Evolutionary conservation across 2,113 vertebrate genomes (phyloP).

Genomic region (Halcyon senegalensis): DNA sequence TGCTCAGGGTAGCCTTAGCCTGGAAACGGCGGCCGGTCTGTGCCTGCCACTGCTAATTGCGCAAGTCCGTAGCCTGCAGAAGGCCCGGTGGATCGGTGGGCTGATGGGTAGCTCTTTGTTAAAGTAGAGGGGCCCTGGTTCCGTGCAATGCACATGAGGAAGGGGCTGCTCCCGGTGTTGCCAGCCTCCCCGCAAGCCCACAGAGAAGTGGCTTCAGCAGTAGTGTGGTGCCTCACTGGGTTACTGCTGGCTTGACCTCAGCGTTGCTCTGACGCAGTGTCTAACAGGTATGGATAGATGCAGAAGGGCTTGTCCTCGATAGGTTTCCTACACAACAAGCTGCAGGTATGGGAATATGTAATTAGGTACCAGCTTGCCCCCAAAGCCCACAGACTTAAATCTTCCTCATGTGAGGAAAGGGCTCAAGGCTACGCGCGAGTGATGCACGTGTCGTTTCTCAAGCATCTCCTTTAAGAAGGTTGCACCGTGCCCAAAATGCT

Average conservation of each 20-base stretch:
- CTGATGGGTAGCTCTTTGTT: neutral
- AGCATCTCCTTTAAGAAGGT: neutral
- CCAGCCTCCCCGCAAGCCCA: neutral
- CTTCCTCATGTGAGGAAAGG: neutral
- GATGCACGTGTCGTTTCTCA: neutral
- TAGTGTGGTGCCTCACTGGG: neutral
- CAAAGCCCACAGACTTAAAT: neutral
- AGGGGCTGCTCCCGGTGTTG: neutral
- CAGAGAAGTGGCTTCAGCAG: neutral
- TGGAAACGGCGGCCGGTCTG: neutral
- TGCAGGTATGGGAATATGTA: neutral
- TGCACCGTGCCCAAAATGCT: neutral
- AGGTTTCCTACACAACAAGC: neutral
- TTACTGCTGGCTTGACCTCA: neutral
- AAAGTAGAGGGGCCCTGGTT: neutral
- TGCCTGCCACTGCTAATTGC: neutral
- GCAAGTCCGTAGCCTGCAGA: neutral
- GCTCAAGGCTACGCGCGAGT: neutral
- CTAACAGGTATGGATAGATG: neutral
- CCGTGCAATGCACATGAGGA: rapidly evolving
- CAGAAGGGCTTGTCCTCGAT: neutral
- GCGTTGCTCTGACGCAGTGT: neutral
- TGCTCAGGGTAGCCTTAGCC: neutral
- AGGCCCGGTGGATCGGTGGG: neutral
- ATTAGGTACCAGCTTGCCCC: neutral